Evolutionary conservation across 2,113 vertebrate species (phyloP).

Genomic region (Cyphomyrus discorhynchus): DNA sequence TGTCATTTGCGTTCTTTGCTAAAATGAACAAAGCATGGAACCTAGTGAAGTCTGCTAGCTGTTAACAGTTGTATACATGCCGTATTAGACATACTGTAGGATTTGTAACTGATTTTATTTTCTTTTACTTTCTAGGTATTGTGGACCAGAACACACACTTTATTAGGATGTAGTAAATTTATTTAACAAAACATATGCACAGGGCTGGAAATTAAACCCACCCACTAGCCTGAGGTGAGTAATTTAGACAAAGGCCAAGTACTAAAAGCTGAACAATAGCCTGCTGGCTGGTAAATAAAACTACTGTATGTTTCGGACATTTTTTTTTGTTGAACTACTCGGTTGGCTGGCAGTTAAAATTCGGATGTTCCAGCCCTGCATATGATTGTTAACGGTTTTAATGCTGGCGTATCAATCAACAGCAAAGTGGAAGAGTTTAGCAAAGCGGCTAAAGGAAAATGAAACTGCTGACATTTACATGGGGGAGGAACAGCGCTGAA

Average conservation of each 20-base stretch:
- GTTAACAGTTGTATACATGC: background rate
- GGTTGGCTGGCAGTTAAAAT: background rate
- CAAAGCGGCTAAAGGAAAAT: conserved; percentile 17
- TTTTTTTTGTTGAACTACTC: background rate
- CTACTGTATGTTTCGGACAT: background rate
- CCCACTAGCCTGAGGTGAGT: too few species aligned
- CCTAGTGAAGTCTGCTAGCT: background rate
- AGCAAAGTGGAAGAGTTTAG: background rate
- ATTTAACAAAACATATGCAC: background rate
- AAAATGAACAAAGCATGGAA: background rate
- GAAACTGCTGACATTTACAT: conserved; percentile 32
- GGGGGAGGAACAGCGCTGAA: conserved; percentile 4
- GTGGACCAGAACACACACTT: background rate
- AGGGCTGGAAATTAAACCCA: background rate
- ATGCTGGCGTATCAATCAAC: background rate
- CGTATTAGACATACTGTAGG: background rate
- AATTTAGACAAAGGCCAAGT: background rate
- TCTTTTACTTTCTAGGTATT: background rate
- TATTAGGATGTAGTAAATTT: background rate
- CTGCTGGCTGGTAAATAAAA: background rate
- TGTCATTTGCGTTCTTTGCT: background rate
- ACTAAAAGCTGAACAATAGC: background rate
- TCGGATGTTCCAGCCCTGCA: background rate
- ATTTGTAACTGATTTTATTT: background rate
- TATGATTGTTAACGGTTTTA: background rate